Evolutionary conservation across 1,140 invertebrate species (phyloP), one percentile per base, ranked within the genome.

Genomic region (Paraescarpia echinospica): DNA sequence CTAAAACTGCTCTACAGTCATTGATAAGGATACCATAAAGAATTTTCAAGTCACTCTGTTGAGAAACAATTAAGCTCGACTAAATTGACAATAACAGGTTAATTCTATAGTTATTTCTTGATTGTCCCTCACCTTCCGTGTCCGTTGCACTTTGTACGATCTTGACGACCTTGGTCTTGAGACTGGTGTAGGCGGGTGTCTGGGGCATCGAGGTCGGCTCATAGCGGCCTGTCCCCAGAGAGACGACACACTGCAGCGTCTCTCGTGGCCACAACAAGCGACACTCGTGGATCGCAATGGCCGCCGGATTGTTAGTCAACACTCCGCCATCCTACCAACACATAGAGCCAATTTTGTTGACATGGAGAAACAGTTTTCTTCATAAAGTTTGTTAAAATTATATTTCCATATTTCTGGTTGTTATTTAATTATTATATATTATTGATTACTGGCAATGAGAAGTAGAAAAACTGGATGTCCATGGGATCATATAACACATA

Each of bases 121-220:
- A n/a, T n/a, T n/a, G 8, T 2, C 1, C 48, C 92, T 94, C 96
- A 98, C 97, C 97, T 97, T 98, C 98, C 34, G 98, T 98, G 95
- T 98, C 98, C 59, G 98, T 99, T 8, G 98, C 98, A 95, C 98
- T 98, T 94, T 98, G 98, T 35, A 99, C 96, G 91, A 99, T 98
- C 96, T 98, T 98, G 92, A 97, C 96, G 94, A 98, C 97, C 96
- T 98, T 98, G 93, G 97, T 97, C 95, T 97, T 98, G 97, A 98
- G 93, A 8, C 94, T 93, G 33, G 94, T 94, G 5, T 92, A 94
- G 1, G 93, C 90, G 35, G 91, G 91, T 51, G 92, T 92, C n/a
- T 34, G 51, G 6, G 93, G 77, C 91, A 94, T 93, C 33, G 93
- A 89, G 31, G 93, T 94, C 1, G 96, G 96, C 91, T 97, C 96